Evolutionary conservation across 35 echinoderm and acorn worm genomes (phyloP), one percentile per base, ranked within the genome.

Genomic region (Chiridota heheva): DNA sequence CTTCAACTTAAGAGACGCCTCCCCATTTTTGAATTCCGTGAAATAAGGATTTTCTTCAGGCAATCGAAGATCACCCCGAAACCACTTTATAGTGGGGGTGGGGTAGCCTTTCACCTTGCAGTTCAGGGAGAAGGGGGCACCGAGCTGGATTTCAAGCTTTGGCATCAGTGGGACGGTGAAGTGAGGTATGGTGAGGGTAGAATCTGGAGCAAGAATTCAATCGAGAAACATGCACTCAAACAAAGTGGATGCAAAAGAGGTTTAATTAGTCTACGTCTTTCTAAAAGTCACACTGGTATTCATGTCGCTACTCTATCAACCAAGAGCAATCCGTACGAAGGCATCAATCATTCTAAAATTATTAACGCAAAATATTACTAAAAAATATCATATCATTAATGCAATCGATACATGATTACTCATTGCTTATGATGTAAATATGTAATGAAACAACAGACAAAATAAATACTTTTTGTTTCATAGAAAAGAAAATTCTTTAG

Each of bases 1-100:
- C 5, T 85, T 84, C 15, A 98, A 87, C 10, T 72, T 82, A 7
- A 98, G 66, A 1, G 84, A 69, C 35, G 78, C 76, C 6, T 80
- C 63, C 22, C 89, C 95, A 36, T 85, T 80, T 13, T 68, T 60
- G 80, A 53, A 72, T 40, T 43, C 35, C 72, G 44, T 36, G 69
- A 84, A 40, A 46, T 51, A 20, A 47, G 81, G 30, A 70, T 71
- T 29, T 84, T 84, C 12, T 67, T 69, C 7, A 84, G 42, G 7
- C 53, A n/a, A n/a, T n/a, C n/a, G 45, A 18, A 60, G 57, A 25
- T 67, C 81, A 72, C 72, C 65, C 27, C 72, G 69, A 36, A 69
- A 84, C 81, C 81, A 84, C 31, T 69, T 84, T 35, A 84, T 84
- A 38, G 55, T 69, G 15, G 81, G 81, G 63, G 12, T 28, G 2